Evolutionary conservation across 2,797 vertebrate species (phyloP), one percentile per base, ranked within the genome.

Genomic region (Pseudopleuronectes americanus): DNA sequence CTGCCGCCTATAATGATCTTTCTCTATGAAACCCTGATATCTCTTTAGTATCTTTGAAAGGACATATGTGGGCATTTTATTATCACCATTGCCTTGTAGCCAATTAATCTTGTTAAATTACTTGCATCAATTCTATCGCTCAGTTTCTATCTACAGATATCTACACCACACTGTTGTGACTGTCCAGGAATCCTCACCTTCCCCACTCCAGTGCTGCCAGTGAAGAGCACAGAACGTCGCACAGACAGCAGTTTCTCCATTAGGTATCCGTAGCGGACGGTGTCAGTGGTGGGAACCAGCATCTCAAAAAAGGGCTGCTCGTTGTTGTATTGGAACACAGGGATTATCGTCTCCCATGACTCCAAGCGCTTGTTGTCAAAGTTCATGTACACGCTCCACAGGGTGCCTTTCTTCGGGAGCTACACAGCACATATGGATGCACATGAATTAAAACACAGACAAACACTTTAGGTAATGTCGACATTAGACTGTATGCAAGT

Each of bases 241-340:
- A 96, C 94, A 0, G 95, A 95, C 1, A 97, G 89, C 24, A 97
- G 88, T 68, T 96, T 96, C 81, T 97, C 95, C 96, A 97, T 95
- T 59, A 97, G 88, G 82, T 96, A 97, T 43, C 96, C 95, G 3
- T 93, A 97, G 47, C 96, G 94, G 57, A 97, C 94, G 0, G 96
- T 97, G 84, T 97, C 96, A 4, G 88, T 90, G 52, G 96, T 97
- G 73, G 96, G 96, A 56, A 97, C 96, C 71, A 97, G 89, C 94
- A 95, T 96, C 84, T 97, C 95, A 80, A 96, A 97, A 87, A 97
- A 97, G 0, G 96, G 95, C 16, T 93, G 66, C 12, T 95, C 91
- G 1, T 10, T 84, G 62, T 85, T 87, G 75, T 96, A 97, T 23
- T 87, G 91, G 81, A 97, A 97, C 22, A 81, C 54, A 3, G 96